A percentile compares a stretch with the other conserved stretches of the same genome.
Conservation (phyloP, 2,888 invertebrate species). For the Drosophila prolongata region DNA sequence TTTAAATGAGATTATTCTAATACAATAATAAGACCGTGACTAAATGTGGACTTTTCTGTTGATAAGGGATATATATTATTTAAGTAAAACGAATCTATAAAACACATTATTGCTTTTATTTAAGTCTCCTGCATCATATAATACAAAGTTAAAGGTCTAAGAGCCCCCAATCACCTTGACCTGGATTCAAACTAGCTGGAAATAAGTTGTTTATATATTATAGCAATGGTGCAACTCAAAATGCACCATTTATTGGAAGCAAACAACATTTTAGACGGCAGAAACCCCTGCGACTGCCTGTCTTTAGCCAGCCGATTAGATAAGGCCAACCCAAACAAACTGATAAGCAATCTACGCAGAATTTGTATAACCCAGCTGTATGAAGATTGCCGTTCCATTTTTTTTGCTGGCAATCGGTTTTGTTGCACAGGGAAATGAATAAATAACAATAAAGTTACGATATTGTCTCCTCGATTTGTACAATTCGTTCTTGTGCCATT, state of each 20-base stretch:
- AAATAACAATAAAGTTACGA: not conserved
- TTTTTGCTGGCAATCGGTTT: not conserved
- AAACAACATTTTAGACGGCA: slow-evolving; percentile 38
- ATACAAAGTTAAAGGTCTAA: not conserved
- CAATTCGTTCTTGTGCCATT: not conserved
- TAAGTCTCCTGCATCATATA: not conserved
- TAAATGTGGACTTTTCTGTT: not conserved
- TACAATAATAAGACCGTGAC: slow-evolving; percentile 9
- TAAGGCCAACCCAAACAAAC: slow-evolving; percentile 67
- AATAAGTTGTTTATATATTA: not conserved
- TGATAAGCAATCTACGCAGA: slow-evolving; percentile 67
- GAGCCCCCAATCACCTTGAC: slow-evolving; percentile 35
- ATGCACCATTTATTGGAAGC: slow-evolving; percentile 56
- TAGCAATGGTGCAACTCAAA: slow-evolving; percentile 34
- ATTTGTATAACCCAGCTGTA: slow-evolving; percentile 11
- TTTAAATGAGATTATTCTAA: slow-evolving; percentile 14
- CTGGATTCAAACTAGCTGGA: slow-evolving; percentile 11
- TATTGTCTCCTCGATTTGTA: not conserved
- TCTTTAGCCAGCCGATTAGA: slow-evolving; percentile 59
- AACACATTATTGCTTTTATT: not conserved
- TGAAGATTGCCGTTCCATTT: slow-evolving; percentile 7
- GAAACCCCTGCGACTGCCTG: slow-evolving; percentile 29
- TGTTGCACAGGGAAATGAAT: not conserved
- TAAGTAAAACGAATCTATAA: not conserved
- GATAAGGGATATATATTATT: not conserved